These are phyloP conservation scores for Hybognathus amarus DNA, from an alignment of 2,797 vertebrate genomes.

Conservation along the genomic window DNA sequence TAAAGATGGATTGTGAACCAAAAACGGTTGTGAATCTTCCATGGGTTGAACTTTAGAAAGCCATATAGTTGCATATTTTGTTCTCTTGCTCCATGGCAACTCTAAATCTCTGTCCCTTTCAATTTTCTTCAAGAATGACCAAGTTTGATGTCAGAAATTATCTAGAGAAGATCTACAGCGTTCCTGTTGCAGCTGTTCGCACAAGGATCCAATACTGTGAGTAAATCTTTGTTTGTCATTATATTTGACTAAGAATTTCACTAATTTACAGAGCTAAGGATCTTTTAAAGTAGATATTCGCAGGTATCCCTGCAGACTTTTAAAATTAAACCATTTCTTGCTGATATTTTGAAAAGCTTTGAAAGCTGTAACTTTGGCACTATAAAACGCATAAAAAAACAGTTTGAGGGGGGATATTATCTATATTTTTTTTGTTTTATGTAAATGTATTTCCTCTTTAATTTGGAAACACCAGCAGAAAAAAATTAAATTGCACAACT, in stretches of 20 bases:
- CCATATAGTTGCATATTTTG: slow-evolving; percentile 32
- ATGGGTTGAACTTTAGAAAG: slow-evolving; percentile 20
- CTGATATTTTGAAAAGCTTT: neutral
- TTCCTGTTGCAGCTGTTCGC: slow-evolving; percentile 87
- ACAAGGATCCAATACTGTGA: slow-evolving; percentile 94
- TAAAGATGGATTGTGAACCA: neutral
- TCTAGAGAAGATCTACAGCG: slow-evolving; percentile 89
- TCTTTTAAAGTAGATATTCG: neutral
- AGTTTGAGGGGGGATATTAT: too few species aligned
- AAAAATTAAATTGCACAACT: neutral
- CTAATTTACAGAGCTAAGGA: neutral
- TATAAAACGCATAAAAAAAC: neutral
- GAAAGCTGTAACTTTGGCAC: neutral
- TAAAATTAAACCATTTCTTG: neutral
- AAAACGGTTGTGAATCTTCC: slow-evolving; percentile 2
- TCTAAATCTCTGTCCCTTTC: slow-evolving; percentile 17
- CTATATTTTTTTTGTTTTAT: neutral
- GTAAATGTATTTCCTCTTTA: neutral
- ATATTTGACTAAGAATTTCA: neutral
- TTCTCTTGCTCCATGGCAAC: slow-evolving; percentile 30
- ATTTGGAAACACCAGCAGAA: neutral
- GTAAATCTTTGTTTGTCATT: slow-evolving; percentile 61
- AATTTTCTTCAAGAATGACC: slow-evolving; percentile 87
- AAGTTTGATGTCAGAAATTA: slow-evolving; percentile 92
- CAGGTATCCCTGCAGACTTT: neutral